phyloP scores from a whole-genome alignment of 2,888 invertebrate genomes.

The Pilophorus perplexus region DNA sequence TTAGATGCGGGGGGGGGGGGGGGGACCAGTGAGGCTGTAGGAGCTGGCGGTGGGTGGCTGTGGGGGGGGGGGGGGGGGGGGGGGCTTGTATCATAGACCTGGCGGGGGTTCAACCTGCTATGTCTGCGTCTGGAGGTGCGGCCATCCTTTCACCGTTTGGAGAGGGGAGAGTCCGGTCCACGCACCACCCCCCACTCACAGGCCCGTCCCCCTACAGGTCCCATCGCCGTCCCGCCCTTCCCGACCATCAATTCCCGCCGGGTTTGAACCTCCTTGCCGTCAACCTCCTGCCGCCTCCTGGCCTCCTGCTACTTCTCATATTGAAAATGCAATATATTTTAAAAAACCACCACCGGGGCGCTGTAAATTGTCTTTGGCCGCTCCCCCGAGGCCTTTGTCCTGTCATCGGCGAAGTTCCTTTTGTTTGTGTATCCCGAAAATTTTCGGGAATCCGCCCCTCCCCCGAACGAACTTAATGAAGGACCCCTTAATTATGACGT shows the following conservation, averaged over 20 bases:
- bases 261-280: background rate
- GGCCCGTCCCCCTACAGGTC: too few species aligned
- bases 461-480: background rate
- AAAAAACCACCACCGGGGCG: constrained; percentile 43
- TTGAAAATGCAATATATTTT: constrained; percentile 48
- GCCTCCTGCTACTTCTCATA: constrained; percentile 44
- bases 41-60: background rate
- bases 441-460: background rate
- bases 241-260: background rate
- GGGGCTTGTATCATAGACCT: too few species aligned
- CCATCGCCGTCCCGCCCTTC: constrained; percentile 23
- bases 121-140: too few species aligned
- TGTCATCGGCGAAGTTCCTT: background rate
- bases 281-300: constrained; percentile 44
- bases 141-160: background rate
- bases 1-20: background rate
- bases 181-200: too few species aligned
- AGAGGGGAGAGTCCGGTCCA: constrained; percentile 4
- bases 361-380: constrained; percentile 21
- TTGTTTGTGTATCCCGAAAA: background rate
- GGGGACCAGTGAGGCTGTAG: background rate
- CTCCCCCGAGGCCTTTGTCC: background rate
- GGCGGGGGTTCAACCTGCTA: too few species aligned
- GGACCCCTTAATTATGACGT: constrained; percentile 25
- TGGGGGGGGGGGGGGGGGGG: too few species aligned